Base-by-base conservation (phyloP, 2,113 vertebrate species). In the Eurystomus gularis region DNA sequence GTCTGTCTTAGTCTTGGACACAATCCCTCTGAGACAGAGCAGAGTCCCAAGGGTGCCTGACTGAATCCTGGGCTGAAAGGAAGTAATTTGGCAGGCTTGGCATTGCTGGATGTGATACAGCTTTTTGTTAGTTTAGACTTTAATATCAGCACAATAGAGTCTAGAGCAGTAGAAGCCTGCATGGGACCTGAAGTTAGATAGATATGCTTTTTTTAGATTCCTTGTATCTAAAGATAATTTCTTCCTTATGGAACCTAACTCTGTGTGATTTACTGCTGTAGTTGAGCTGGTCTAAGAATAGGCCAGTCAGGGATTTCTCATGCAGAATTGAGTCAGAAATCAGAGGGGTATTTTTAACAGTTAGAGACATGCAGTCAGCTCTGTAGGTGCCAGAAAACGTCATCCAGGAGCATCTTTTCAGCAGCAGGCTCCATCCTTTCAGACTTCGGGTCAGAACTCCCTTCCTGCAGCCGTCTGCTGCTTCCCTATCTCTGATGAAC, bases 381-480 rank as follows among this genome's bases (percentile, higher is more conserved):
- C 70, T 35, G 21, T 23, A 51, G 70, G 40, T 73, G 73, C 54
- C 26, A 39, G 61, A 37, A 72, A 85, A 77, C 10, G 54, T 69
- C 58, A 65, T 42, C 4, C 16, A 24, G 7, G 10, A 51, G 61
- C 52, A 78, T 60, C 57, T 71, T 91, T 58, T 19, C 71, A 85
- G 44, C 51, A 57, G 10, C 40, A 44, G 58, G 31, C 48, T 88
- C 42, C 1, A 3, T 84, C 55, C 69, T 58, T 69, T 5, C 82
- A 54, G 85, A 61, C 18, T 79, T 65, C 12, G 52, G 64, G 19
- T 82, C 76, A 86, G 52, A 89, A 11, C 35, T 82, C 70, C 49
- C 35, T 83, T n/a, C 46, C 82, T 20, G 5, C 75, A 54, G 2
- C 1, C 1, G 9, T 52, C 40, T 1, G 0, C 58, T 7, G 5